Percentiles rank a stretch among this genome's conserved stretches.
phyloP scores from a whole-genome alignment of 2,797 vertebrate genomes.

The Anas acuta region DNA sequence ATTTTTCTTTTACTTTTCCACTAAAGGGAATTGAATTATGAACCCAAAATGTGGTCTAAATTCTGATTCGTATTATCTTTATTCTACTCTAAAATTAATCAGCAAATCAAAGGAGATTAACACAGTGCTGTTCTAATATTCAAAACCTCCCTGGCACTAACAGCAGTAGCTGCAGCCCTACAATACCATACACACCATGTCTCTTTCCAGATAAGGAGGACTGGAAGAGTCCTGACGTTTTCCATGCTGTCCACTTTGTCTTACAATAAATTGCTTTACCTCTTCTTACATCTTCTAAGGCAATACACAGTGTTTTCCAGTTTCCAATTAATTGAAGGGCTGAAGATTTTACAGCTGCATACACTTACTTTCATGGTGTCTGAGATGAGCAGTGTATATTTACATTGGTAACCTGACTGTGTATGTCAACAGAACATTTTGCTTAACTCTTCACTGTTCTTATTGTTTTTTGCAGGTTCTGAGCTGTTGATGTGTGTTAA shows the following conservation, averaged over 20 bases:
- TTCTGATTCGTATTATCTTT: neutral
- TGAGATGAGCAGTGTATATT: neutral
- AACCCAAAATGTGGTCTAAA: neutral
- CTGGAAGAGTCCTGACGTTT: neutral
- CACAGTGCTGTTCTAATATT: neutral
- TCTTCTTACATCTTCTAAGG: constrained; percentile 11
- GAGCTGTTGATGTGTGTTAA: neutral
- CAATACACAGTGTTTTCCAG: neutral
- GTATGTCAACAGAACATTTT: neutral
- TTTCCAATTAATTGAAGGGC: constrained; percentile 20
- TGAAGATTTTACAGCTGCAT: constrained; percentile 29
- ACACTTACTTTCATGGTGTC: neutral
- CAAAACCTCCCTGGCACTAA: neutral
- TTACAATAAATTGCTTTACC: constrained; percentile 21
- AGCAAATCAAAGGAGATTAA: neutral
- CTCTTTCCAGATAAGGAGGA: neutral
- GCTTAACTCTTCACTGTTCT: neutral
- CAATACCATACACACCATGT: neutral
- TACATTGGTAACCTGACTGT: neutral
- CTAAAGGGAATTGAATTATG: too few relatives aligned
- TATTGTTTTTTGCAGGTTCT: neutral
- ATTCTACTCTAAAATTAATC: neutral
- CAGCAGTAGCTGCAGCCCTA: neutral
- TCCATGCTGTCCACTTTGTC: neutral
- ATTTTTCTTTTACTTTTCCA: too few relatives aligned